Conservation (phyloP, 2,113 vertebrate genomes). For the Leptocoma aspasia region DNA sequence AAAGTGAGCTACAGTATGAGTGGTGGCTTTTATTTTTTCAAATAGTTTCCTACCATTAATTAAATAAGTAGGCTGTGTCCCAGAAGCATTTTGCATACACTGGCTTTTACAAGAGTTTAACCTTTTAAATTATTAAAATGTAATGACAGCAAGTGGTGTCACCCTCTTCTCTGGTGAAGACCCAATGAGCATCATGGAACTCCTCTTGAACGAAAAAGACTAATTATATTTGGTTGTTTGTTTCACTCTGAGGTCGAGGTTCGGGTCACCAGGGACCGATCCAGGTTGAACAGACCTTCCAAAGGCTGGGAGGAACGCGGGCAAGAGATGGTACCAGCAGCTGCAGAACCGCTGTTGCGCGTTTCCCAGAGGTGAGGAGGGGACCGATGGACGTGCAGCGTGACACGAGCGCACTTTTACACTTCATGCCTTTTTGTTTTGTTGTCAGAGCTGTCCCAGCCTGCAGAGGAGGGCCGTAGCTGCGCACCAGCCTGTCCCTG, state of each 20-base stretch:
- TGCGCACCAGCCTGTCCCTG: background rate
- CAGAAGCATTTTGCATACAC: background rate
- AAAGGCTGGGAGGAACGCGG: constrained; percentile 77
- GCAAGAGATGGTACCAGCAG: constrained; percentile 62
- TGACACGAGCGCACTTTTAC: rapidly evolving
- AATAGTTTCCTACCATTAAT: background rate
- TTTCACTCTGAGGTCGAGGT: constrained; percentile 66
- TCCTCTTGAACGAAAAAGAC: background rate
- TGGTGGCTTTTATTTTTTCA: background rate
- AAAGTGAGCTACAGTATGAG: background rate
- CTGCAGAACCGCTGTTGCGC: constrained; percentile 47
- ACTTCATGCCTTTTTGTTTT: background rate
- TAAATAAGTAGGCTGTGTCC: background rate
- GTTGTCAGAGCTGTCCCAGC: constrained; percentile 76
- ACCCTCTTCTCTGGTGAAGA: rapidly evolving
- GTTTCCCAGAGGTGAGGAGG: constrained; percentile 76
- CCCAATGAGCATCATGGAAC: rapidly evolving
- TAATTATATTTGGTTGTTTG: too few species aligned
- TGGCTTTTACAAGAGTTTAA: background rate
- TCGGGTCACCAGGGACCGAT: constrained; percentile 69
- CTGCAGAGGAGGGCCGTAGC: constrained; percentile 83
- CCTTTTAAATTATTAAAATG: background rate
- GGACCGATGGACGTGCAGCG: rapidly evolving
- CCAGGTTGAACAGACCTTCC: constrained; percentile 72
- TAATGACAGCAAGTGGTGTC: background rate